A percentile compares a stretch with the other conserved stretches of the same genome.
Evolutionary conservation across 2,888 invertebrate species (phyloP).

Genomic region (Drosophila rubida): DNA sequence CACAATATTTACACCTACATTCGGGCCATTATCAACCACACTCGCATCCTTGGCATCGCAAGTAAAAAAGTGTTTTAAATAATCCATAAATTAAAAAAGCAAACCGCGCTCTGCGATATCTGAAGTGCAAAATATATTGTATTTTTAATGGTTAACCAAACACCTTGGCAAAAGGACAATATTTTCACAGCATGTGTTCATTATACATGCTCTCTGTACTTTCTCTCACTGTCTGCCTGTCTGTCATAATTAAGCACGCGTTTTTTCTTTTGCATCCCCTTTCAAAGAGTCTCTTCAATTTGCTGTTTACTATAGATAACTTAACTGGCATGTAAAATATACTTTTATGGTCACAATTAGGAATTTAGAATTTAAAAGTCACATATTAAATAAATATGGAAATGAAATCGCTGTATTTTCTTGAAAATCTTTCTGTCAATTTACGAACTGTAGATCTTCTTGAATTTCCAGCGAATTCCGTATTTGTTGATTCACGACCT

Average conservation of each 20-base stretch:
- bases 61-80: constrained; percentile 15
- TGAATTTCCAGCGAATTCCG: neutral
- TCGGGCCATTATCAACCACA: neutral
- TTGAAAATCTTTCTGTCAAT: neutral
- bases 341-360: too few species aligned
- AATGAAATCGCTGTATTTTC: neutral
- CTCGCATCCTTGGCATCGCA: neutral
- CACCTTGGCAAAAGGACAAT: constrained; percentile 12
- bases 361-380: too few species aligned
- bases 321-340: too few species aligned
- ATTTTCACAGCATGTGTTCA: neutral
- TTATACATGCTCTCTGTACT: neutral
- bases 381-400: too few species aligned
- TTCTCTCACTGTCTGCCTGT: constrained; percentile 3
- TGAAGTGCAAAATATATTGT: constrained; percentile 12
- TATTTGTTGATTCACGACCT: neutral
- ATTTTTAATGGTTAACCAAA: constrained; percentile 23
- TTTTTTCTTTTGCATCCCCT: constrained; percentile 1
- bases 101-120: neutral
- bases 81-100: constrained; percentile 24
- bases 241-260: constrained; percentile 4
- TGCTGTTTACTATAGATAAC: too few species aligned
- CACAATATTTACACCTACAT: neutral
- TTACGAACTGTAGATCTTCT: neutral
- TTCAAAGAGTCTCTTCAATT: neutral